Evolutionary conservation across 2,797 vertebrate species (phyloP), one percentile per base, ranked within the genome.

Genomic region (Poliocrania exsul): DNA sequence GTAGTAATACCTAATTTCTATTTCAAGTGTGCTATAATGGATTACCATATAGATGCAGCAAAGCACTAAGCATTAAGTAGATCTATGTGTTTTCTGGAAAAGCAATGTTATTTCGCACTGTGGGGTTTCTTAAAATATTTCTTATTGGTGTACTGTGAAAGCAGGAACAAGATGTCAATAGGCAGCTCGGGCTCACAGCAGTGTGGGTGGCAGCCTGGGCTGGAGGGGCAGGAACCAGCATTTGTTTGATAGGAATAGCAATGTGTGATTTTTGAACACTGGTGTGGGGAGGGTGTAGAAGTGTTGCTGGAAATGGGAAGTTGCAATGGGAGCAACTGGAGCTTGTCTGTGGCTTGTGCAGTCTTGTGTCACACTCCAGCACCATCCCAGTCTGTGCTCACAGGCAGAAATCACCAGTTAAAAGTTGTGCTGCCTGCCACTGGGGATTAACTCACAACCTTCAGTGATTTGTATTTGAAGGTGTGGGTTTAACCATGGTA

Each of bases 1-100:
- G 95, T 97, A 97, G 97, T 99, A 99, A 99, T 99, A 97, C 99
- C 97, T 98, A 97, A 99, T 99, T 98, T 98, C 96, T 98, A 99
- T 99, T 98, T 99, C 83, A 97, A 98, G 98, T 98, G 98, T 98
- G 98, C 95, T 97, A 49, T 98, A 97, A 98, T 98, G 98, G 99
- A 99, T 99, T 99, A 99, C 96, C 98, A 98, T 98, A 98, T 98
- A 97, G 97, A 97, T 97, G 94, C 92, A 96, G 86, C 94, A 96
- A 95, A 97, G 94, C 95, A 96, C 91, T 83, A 86, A 97, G 97
- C 96, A 97, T 98, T 98, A 97, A 96, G 92, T 58, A 97, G 95
- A 96, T 92, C 95, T 96, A 16, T 96, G 88, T 97, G 96, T 95
- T 97, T 97, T 97, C 96, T 90, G 84, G 71, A 93, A 97, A 97